A percentile compares a stretch with the other conserved stretches of the same genome.
These are phyloP conservation scores for Hyla sarda DNA, from an alignment of 2,113 vertebrate genomes.

Conservation along the genomic window DNA sequence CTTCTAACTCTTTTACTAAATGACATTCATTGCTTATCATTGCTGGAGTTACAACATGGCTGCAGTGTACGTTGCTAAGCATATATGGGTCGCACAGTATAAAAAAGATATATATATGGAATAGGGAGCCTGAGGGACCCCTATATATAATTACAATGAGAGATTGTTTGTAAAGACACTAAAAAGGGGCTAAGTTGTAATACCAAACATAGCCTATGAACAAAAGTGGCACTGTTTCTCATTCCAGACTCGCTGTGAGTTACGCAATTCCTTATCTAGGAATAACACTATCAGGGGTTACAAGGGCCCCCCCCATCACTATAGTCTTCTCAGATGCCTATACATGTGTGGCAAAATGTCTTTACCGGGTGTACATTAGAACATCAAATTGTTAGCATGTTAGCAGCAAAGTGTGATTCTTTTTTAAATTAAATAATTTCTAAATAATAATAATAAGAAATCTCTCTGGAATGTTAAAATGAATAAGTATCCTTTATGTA, in stretches of 20 bases:
- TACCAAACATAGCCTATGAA: not conserved
- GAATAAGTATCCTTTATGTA: not conserved
- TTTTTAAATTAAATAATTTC: not conserved
- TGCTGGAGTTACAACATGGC: not conserved
- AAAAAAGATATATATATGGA: not conserved
- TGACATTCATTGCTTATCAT: not conserved
- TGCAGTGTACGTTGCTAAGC: not conserved
- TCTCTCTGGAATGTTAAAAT: not conserved
- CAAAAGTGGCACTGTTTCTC: not conserved
- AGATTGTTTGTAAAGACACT: not conserved
- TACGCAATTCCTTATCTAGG: not conserved
- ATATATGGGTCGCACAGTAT: not conserved
- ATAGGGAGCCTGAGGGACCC: not conserved
- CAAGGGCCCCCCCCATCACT: not conserved
- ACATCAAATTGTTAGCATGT: not conserved
- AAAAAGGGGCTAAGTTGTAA: no score
- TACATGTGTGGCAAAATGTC: no score
- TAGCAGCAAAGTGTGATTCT: not conserved
- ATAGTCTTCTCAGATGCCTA: no score
- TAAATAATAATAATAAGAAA: not conserved
- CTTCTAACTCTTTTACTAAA: no score
- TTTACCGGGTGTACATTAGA: no score
- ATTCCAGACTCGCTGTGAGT: not conserved
- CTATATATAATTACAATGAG: not conserved
- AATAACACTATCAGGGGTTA: not conserved